These are phyloP conservation scores for Ophion ellenae DNA, from an alignment of 2,888 invertebrate genomes.

Conservation along the genomic window DNA sequence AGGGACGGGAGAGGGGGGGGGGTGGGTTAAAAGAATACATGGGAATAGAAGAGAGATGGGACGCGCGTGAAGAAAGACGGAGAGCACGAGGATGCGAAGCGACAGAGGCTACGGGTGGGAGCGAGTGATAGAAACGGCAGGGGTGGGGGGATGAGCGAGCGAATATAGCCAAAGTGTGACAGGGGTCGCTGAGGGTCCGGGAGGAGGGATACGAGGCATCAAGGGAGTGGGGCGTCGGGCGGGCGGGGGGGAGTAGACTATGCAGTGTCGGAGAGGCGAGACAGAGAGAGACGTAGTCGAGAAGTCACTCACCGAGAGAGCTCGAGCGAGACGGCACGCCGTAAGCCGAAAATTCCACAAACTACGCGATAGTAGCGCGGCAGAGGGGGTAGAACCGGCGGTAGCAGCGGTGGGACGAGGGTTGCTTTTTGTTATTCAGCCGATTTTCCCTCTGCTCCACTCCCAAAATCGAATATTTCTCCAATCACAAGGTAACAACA, in stretches of 20 bases:
- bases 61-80: conserved; percentile 43
- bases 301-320: conserved; percentile 69
- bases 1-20: neutral
- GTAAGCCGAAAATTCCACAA: conserved; percentile 69
- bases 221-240: conserved; percentile 29
- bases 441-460: conserved; percentile 23
- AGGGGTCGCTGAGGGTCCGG: conserved; percentile 61
- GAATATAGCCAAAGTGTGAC: conserved; percentile 55
- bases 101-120: conserved; percentile 30
- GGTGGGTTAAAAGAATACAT: conserved; percentile 20
- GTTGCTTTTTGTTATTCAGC: conserved; percentile 29
- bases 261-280: conserved; percentile 53
- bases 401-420: conserved; percentile 6
- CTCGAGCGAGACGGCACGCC: conserved; percentile 62
- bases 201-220: conserved; percentile 27
- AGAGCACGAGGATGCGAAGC: conserved; percentile 39
- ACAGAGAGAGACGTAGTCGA: conserved; percentile 63
- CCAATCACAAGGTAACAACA: conserved; percentile 5
- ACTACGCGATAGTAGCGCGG: conserved; percentile 55
- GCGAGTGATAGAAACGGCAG: conserved; percentile 3
- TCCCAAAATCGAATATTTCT: conserved; percentile 9
- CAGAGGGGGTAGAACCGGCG: neutral
- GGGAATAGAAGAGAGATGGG: conserved; percentile 51
- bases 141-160: conserved; percentile 56
- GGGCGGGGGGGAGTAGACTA: conserved; percentile 33